A percentile compares a stretch with the other conserved stretches of the same genome.
These are phyloP conservation scores for Apamea sordens DNA, from an alignment of 2,888 invertebrate species.

Conservation along the genomic window DNA sequence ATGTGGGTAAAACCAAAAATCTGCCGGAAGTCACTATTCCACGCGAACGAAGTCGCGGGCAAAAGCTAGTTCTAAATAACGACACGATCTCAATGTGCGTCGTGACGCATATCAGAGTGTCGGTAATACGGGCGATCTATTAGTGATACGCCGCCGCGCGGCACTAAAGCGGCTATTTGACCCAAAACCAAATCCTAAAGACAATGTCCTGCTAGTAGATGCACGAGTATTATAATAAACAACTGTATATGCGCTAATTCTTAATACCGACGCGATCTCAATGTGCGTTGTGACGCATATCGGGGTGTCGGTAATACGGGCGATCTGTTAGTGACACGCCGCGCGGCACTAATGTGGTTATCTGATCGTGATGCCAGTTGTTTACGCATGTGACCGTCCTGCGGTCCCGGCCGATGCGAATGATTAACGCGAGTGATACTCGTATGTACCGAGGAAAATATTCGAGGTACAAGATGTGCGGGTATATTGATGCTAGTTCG, in stretches of 20 bases:
- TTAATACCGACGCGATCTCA: constrained; percentile 22
- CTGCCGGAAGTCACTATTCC: no score
- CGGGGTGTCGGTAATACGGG: constrained; percentile 45
- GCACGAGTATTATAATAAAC: not conserved
- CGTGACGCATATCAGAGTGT: constrained; percentile 39
- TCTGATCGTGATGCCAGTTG: constrained; percentile 71
- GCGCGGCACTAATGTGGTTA: constrained; percentile 75
- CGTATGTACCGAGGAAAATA: constrained; percentile 9
- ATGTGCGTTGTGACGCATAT: constrained; percentile 44
- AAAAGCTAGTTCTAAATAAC: no score
- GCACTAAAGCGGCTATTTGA: constrained; percentile 75
- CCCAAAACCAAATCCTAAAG: not conserved
- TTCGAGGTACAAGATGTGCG: constrained; percentile 13
- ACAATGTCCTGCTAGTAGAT: not conserved
- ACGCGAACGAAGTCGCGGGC: no score
- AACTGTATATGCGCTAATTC: not conserved
- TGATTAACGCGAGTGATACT: constrained; percentile 44
- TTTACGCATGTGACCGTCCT: constrained; percentile 65
- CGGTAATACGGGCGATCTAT: constrained; percentile 60
- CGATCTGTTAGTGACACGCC: constrained; percentile 71
- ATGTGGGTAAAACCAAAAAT: no score
- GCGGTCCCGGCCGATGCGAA: constrained; percentile 40
- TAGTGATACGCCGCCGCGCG: constrained; percentile 69
- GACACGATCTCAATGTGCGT: constrained; percentile 7
- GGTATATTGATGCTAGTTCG: not conserved